phyloP scores from a whole-genome alignment of 2,797 vertebrate genomes.

The Chrysolophus pictus region DNA sequence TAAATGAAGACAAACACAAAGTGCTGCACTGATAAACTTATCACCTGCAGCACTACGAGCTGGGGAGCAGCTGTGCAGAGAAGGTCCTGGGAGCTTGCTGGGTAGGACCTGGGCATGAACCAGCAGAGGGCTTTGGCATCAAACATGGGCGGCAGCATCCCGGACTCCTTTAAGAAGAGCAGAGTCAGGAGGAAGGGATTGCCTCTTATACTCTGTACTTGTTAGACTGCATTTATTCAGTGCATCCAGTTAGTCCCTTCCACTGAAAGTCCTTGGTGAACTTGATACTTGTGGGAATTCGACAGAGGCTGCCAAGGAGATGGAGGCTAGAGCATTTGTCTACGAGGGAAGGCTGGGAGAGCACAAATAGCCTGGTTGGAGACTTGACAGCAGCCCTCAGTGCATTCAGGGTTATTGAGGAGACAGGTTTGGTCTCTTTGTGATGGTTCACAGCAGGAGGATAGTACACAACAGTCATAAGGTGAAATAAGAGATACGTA shows the following conservation, averaged over 20 bases:
- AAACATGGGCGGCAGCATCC: not conserved
- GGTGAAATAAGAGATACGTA: not conserved
- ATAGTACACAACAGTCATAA: not conserved
- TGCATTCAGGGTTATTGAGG: not conserved
- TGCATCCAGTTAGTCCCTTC: not conserved
- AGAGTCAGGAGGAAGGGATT: not conserved
- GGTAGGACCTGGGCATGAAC: not conserved
- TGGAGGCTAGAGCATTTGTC: not conserved
- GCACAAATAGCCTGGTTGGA: not conserved
- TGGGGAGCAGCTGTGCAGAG: not conserved
- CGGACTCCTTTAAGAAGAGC: not conserved
- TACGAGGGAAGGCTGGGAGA: accelerated
- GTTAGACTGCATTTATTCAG: not conserved
- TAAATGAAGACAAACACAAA: not conserved
- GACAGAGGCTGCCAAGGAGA: not conserved
- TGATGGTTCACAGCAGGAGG: not conserved
- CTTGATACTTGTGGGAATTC: not conserved
- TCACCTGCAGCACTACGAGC: not conserved
- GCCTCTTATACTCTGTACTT: not conserved
- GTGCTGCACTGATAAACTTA: not conserved
- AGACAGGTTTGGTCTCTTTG: not conserved
- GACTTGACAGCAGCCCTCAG: not conserved
- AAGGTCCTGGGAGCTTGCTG: not conserved
- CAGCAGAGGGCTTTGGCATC: not conserved
- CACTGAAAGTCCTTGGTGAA: not conserved